phyloP scores from a whole-genome alignment of 2,888 invertebrate species.

The Entomobrya multifasciata region DNA sequence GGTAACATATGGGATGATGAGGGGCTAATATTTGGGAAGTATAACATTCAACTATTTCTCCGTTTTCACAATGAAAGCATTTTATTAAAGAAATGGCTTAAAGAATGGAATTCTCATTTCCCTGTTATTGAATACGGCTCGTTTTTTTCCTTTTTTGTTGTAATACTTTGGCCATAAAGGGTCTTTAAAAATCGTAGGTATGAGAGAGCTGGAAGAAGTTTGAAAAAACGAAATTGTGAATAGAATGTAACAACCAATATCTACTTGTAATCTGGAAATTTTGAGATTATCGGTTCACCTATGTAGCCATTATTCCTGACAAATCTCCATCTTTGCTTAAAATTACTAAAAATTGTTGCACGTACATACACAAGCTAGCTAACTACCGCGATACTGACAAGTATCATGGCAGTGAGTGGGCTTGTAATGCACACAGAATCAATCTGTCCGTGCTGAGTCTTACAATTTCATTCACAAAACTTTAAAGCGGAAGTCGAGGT shows the following conservation, averaged over 20 bases:
- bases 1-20: too few relatives aligned
- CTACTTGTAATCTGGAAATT: constrained; percentile 38
- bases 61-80: background rate
- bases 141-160: background rate
- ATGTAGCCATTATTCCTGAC: constrained; percentile 25
- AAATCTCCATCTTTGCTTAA: constrained; percentile 51
- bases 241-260: too few relatives aligned
- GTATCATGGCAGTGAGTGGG: too few relatives aligned
- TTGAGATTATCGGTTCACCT: constrained; percentile 50
- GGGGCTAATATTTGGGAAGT: constrained; percentile 13
- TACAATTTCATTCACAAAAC: constrained; percentile 79
- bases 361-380: constrained; percentile 42
- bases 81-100: background rate
- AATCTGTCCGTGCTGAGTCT: constrained; percentile 32
- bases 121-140: background rate
- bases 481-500: constrained; percentile 79
- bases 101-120: constrained; percentile 60
- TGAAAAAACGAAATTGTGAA: background rate
- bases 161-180: background rate
- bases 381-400: too few relatives aligned
- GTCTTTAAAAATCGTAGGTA: too few relatives aligned
- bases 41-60: background rate
- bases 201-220: too few relatives aligned
- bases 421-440: background rate
- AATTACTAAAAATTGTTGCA: constrained; percentile 45